Conservation (phyloP, 2,888 invertebrate genomes). For the Meta bourneti region DNA sequence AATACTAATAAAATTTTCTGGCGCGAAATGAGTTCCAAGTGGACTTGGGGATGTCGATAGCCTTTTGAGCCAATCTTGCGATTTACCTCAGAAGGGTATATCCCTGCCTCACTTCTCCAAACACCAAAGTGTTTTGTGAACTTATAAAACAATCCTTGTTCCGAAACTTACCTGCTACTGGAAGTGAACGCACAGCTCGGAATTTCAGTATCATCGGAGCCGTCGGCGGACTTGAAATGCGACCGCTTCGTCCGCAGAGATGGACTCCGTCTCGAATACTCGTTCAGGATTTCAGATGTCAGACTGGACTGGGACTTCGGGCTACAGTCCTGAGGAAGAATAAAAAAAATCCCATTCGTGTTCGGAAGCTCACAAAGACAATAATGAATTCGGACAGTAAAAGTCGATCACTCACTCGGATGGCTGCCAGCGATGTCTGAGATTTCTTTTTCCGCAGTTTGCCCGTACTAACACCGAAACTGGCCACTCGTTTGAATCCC, state of each 20-base stretch:
- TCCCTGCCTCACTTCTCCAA: too few species aligned
- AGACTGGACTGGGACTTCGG: conserved; percentile 74
- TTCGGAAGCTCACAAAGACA: too few species aligned
- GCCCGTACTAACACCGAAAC: conserved; percentile 77
- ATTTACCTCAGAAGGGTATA: too few species aligned
- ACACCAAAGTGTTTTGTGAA: too few species aligned
- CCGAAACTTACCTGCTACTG: conserved; percentile 36
- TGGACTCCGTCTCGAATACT: conserved; percentile 70
- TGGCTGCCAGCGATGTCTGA: conserved; percentile 84
- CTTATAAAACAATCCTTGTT: too few species aligned
- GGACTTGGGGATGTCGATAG: too few species aligned
- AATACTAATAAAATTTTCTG: too few species aligned
- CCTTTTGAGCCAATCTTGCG: too few species aligned
- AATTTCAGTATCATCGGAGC: conserved; percentile 27
- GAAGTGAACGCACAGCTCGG: conserved; percentile 33
- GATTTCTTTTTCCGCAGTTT: conserved; percentile 84
- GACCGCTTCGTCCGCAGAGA: conserved; percentile 43
- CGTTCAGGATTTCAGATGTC: conserved; percentile 70
- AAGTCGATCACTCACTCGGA: conserved; percentile 79
- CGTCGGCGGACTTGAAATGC: conserved; percentile 22
- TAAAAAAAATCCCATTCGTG: conserved; percentile 72
- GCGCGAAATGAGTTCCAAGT: too few species aligned
- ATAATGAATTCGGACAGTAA: too few species aligned
- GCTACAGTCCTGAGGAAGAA: conserved; percentile 79
- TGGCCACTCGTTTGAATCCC: conserved; percentile 77